These are phyloP conservation scores for Albula goreensis DNA, from an alignment of 2,113 vertebrate species.

Conservation along the genomic window DNA sequence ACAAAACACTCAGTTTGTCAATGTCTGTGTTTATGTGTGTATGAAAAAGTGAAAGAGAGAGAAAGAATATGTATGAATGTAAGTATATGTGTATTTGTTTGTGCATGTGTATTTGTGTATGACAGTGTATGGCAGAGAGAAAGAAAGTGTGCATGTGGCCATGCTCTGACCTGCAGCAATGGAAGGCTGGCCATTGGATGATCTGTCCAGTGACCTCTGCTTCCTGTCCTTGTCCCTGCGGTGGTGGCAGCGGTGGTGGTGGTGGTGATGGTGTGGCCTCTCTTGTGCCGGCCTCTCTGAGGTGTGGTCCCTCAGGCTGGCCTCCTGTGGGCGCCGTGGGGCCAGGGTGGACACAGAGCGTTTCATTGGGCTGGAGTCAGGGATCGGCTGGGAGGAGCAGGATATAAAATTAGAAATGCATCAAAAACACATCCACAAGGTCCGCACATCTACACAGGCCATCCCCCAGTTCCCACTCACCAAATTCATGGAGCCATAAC, in stretches of 20 bases:
- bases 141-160: neutral
- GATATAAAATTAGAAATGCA: neutral
- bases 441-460: neutral
- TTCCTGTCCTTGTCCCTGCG: constrained; percentile 84
- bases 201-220: constrained; percentile 84
- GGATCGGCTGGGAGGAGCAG: constrained; percentile 70
- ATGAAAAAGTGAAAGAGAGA: neutral
- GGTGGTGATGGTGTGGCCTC: constrained; percentile 77
- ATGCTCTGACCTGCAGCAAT: constrained; percentile 67
- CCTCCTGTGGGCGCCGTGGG: constrained; percentile 76
- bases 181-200: constrained; percentile 65
- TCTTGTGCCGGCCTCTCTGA: constrained; percentile 74
- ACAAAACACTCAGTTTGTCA: neutral
- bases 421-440: neutral
- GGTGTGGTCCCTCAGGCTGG: constrained; percentile 74
- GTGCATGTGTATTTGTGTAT: neutral
- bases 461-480: no score
- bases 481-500: neutral
- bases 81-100: neutral
- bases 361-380: constrained; percentile 86
- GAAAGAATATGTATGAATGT: neutral
- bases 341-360: constrained; percentile 85
- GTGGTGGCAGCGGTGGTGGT: constrained; percentile 87
- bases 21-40: neutral
- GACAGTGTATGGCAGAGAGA: neutral